Evolutionary conservation across 2,113 vertebrate genomes (phyloP).

Genomic region (Carassius auratus): DNA sequence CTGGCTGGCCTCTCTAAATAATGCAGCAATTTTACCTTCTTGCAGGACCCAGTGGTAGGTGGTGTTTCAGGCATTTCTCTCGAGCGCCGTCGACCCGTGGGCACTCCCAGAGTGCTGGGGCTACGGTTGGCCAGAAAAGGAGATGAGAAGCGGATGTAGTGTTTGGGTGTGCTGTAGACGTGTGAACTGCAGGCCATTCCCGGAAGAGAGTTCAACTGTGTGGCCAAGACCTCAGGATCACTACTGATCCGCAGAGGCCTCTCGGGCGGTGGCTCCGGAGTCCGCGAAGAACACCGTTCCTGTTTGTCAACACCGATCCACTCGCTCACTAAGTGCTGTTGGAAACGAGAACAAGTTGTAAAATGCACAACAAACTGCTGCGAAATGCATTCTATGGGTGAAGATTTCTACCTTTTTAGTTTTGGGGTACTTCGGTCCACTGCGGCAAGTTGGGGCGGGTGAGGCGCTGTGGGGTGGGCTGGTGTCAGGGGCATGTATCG

Average conservation of each 20-base stretch:
- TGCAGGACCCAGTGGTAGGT: slow-evolving; percentile 90
- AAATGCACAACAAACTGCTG: neutral
- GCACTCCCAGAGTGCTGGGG: slow-evolving; percentile 74
- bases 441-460: slow-evolving; percentile 85
- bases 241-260: slow-evolving; percentile 95
- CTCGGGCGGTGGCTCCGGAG: slow-evolving; percentile 84
- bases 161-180: slow-evolving; percentile 97
- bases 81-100: slow-evolving; percentile 80
- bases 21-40: slow-evolving; percentile 84
- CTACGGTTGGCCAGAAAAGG: slow-evolving; percentile 97
- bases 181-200: slow-evolving; percentile 93
- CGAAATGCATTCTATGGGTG: neutral
- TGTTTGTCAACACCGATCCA: slow-evolving; percentile 94
- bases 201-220: slow-evolving; percentile 94
- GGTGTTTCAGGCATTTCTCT: slow-evolving; percentile 89
- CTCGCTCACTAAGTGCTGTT: slow-evolving; percentile 96
- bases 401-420: slow-evolving; percentile 91
- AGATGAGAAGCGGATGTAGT: slow-evolving; percentile 98
- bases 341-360: neutral
- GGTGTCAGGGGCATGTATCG: slow-evolving; percentile 66
- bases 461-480: slow-evolving; percentile 85
- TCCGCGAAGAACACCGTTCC: slow-evolving; percentile 74
- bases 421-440: slow-evolving; percentile 90
- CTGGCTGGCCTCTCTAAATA: neutral
- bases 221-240: slow-evolving; percentile 95